phyloP scores from a whole-genome alignment of 2,888 invertebrate genomes.

The Tenthredo scrophulariae region DNA sequence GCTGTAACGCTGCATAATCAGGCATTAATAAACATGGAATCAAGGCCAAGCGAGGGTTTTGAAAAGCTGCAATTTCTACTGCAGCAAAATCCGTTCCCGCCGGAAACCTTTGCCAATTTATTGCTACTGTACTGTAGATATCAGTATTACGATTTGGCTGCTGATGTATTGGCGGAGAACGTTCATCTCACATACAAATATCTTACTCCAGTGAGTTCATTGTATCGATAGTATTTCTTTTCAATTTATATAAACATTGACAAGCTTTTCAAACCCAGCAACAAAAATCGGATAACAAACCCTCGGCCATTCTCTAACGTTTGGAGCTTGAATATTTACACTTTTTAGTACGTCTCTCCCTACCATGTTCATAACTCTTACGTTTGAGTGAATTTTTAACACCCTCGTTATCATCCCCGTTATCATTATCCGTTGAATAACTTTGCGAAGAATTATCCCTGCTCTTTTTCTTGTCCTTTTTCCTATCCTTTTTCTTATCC shows the following conservation, averaged over 20 bases:
- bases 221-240: not conserved
- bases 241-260: not conserved
- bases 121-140: slow-evolving; percentile 97
- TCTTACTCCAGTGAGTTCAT: slow-evolving; percentile 87
- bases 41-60: slow-evolving; percentile 94
- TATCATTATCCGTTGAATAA: slow-evolving; percentile 61
- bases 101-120: slow-evolving; percentile 98
- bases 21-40: slow-evolving; percentile 94
- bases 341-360: slow-evolving; percentile 69
- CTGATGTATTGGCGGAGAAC: slow-evolving; percentile 98
- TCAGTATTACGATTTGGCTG: slow-evolving; percentile 98
- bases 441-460: slow-evolving; percentile 64
- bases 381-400: slow-evolving; percentile 61
- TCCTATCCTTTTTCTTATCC: slow-evolving; percentile 61
- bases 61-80: slow-evolving; percentile 96
- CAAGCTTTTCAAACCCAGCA: not conserved
- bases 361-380: slow-evolving; percentile 58
- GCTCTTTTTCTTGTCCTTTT: slow-evolving; percentile 65
- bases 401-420: slow-evolving; percentile 60
- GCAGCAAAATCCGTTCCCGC: slow-evolving; percentile 97
- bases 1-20: slow-evolving; percentile 98
- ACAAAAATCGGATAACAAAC: not conserved
- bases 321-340: slow-evolving; percentile 72
- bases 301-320: slow-evolving; percentile 56
- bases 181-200: slow-evolving; percentile 97